Evolutionary conservation across 2,888 invertebrate genomes (phyloP), one percentile per base, ranked within the genome.

Genomic region (Metacarcinus magister): DNA sequence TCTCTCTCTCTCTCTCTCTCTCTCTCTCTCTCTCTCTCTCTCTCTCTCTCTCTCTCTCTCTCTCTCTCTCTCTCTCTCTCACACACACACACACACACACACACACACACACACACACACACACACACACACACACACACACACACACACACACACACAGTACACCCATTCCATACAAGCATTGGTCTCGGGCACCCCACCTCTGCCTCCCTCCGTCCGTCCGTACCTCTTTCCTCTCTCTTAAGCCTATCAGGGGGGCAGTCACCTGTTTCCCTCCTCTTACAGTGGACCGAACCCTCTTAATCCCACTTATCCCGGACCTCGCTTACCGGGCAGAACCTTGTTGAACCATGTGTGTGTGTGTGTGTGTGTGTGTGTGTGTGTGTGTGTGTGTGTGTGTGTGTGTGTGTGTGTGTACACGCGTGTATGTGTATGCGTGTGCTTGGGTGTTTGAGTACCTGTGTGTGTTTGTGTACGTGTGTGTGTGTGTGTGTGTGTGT

Each of bases 91-190:
- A 46, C 46, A 46, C 46, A 46, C 46, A 46, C 46, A 46, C 46
- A 46, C 46, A 46, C 46, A 46, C 46, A 46, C 46, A 46, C 46
- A 46, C 46, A 46, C 46, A 46, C 46, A 46, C 46, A 46, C 46
- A 46, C 46, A 46, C 46, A 46, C 46, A 46, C 46, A 90, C 43
- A 90, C 90, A 90, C 90, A 90, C 90, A 90, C 32, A 90, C 90
- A 90, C 90, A 90, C 90, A 90, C 90, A 90, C 90, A 90, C 90
- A 90, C 46, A 43, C 91, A 67, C 67, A 67, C 82, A 82, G 82
- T 82, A 82, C 82, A 10, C 28, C 19, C 67, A 67, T 7, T 7
- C 92, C 54, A 54, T 92, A 54, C n/a, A 92, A 54, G 46, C 46
- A 92, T 32, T 16, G 54, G 48, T 28, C 7, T 92, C 16, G 4